These are phyloP conservation scores for zebrafish (Danio rerio) DNA, from an alignment of 2,113 vertebrate species.

Conservation along the genomic window GRCz12tu NC_133200.1:34353501-34354000, in stretches of 20 bases:
- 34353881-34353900: no score
- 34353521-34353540: constrained; percentile 96
- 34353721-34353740: constrained; percentile 96
- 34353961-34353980: no score
- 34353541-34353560: constrained; percentile 93
- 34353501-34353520: constrained; percentile 99
- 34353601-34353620: not conserved
- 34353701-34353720: constrained; percentile 96
- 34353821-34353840: no score
- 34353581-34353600: not conserved
- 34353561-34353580: constrained; percentile 97
- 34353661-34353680: constrained; percentile 91
- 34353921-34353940: no score
- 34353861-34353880: no score
- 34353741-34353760: constrained; percentile 98
- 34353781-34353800: no score
- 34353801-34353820: no score
- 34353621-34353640: not conserved
- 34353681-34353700: constrained; percentile 97
- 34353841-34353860: no score
- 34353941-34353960: no score
- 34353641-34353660: constrained; percentile 90
- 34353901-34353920: no score
- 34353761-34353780: constrained; percentile 88
- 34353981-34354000: no score